A percentile compares a stretch with the other conserved stretches of the same genome.
Evolutionary conservation across 2,797 vertebrate species (phyloP).

Genomic region (Poecilia wingei): DNA sequence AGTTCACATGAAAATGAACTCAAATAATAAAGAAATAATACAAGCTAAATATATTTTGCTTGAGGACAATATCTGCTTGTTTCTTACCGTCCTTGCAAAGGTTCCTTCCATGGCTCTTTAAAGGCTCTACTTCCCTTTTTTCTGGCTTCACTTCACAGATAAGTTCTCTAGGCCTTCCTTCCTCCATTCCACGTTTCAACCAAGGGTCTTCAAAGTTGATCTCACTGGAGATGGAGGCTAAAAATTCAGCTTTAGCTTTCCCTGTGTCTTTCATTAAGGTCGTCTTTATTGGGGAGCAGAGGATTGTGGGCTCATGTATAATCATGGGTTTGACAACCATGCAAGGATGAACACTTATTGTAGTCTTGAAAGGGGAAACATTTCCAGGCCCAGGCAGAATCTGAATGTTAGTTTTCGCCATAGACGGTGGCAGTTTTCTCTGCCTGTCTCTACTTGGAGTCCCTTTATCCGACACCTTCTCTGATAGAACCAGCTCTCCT

Average conservation of each 20-base stretch:
- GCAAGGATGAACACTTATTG: slow-evolving; percentile 86
- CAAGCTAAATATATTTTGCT: not conserved
- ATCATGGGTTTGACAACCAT: slow-evolving; percentile 85
- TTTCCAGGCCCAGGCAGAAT: slow-evolving; percentile 79
- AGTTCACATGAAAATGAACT: not conserved
- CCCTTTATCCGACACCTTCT: slow-evolving; percentile 72
- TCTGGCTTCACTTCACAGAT: slow-evolving; percentile 74
- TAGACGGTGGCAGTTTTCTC: slow-evolving; percentile 79
- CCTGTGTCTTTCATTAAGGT: slow-evolving; percentile 59
- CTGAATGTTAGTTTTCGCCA: slow-evolving; percentile 89
- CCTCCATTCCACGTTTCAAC: slow-evolving; percentile 87
- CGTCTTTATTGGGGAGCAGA: slow-evolving; percentile 62
- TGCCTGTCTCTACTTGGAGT: slow-evolving; percentile 68
- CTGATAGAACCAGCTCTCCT: slow-evolving; percentile 77
- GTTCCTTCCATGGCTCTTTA: slow-evolving; percentile 41
- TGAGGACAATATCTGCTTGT: not conserved
- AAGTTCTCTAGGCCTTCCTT: slow-evolving; percentile 65
- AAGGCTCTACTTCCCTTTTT: slow-evolving; percentile 62
- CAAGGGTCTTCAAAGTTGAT: slow-evolving; percentile 94
- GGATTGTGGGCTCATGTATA: slow-evolving; percentile 75
- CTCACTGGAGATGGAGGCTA: slow-evolving; percentile 76
- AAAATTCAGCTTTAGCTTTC: slow-evolving; percentile 58
- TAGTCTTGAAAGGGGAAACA: slow-evolving; percentile 87
- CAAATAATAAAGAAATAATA: not conserved
- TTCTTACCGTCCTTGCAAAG: slow-evolving; percentile 54